These are phyloP conservation scores for Polymixis flavicincta DNA, from an alignment of 2,888 invertebrate genomes.

Conservation along the genomic window DNA sequence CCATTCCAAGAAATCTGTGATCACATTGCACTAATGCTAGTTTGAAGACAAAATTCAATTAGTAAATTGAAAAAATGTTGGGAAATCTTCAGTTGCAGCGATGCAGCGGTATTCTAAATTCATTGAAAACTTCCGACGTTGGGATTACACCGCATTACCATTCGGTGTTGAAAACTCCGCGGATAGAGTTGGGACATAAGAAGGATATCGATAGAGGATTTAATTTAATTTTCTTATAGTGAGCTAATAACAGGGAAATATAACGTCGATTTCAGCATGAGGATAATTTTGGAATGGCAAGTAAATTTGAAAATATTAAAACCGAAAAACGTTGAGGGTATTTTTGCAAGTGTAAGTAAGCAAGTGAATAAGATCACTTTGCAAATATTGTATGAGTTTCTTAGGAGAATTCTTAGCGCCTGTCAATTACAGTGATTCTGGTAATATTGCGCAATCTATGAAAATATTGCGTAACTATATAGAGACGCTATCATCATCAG, in stretches of 20 bases:
- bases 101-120: constrained; percentile 76
- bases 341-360: not conserved
- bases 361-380: too few species aligned
- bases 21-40: constrained; percentile 11
- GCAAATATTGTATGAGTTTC: too few species aligned
- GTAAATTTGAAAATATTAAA: not conserved
- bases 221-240: not conserved
- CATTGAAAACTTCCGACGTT: constrained; percentile 78
- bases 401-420: too few species aligned
- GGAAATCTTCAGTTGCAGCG: constrained; percentile 62
- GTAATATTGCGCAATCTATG: not conserved
- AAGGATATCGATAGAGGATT: constrained; percentile 53
- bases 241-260: too few species aligned
- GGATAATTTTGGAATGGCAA: not conserved
- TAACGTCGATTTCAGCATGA: not conserved
- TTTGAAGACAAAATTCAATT: constrained; percentile 54
- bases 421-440: too few species aligned
- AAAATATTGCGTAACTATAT: too few species aligned
- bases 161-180: constrained; percentile 73
- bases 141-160: constrained; percentile 78
- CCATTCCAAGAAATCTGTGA: not conserved
- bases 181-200: constrained; percentile 58
- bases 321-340: not conserved
- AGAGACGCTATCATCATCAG: too few species aligned
- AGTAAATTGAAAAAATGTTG: constrained; percentile 53